Evolutionary conservation across 2,888 invertebrate genomes (phyloP).

Genomic region (Macaria notata): DNA sequence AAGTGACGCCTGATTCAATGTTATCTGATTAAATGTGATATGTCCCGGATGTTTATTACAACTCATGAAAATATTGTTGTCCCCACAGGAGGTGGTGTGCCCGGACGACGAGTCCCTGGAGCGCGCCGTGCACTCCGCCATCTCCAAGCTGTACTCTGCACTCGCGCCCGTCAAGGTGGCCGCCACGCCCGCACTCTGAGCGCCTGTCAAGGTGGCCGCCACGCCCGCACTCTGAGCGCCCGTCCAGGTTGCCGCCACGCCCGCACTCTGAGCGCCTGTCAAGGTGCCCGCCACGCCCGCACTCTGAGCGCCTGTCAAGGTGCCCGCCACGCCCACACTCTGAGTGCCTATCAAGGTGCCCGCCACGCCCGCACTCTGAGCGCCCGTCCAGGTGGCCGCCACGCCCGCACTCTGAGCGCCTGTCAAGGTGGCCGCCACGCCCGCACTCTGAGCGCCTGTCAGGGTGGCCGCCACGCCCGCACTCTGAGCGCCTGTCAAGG

Average conservation of each 20-base stretch:
- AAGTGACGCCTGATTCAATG: no score
- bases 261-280: slow-evolving; percentile 65
- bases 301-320: slow-evolving; percentile 65
- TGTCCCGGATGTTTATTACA: no score
- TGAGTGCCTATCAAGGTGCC: slow-evolving; percentile 65
- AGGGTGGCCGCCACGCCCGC: slow-evolving; percentile 19
- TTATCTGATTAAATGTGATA: no score
- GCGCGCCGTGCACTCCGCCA: slow-evolving; percentile 92
- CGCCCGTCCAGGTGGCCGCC: slow-evolving; percentile 78
- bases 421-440: slow-evolving; percentile 35
- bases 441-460: slow-evolving; percentile 81
- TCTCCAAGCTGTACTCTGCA: slow-evolving; percentile 92
- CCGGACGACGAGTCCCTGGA: slow-evolving; percentile 90
- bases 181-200: slow-evolving; percentile 42
- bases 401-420: slow-evolving; percentile 83
- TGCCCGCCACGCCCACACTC: background rate
- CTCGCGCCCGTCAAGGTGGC: slow-evolving; percentile 78
- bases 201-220: slow-evolving; percentile 77
- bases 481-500: slow-evolving; percentile 65
- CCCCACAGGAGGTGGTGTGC: slow-evolving; percentile 88
- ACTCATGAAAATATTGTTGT: no score
- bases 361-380: slow-evolving; percentile 41
- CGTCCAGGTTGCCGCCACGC: slow-evolving; percentile 35
- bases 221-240: slow-evolving; percentile 60
- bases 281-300: slow-evolving; percentile 19